Base-by-base conservation (phyloP, 2,888 invertebrate genomes). In the Gortyna flavago region DNA sequence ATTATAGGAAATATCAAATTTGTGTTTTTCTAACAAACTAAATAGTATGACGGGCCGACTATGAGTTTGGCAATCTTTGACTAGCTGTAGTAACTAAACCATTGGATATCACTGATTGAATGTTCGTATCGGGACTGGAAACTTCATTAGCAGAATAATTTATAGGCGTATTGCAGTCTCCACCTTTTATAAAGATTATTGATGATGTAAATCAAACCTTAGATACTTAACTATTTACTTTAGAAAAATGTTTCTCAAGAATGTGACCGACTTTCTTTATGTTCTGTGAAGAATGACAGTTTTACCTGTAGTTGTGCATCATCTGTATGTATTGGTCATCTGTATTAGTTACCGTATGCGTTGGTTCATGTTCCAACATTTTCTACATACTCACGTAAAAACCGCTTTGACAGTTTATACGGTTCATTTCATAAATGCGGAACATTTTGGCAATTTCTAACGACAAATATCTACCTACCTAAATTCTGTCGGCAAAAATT, bases 281-380 rank as follows among this genome's bases (percentile, higher is more conserved):
- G 29, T 65, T 78, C 29, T 18, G 35, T 35, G 25, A 68, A 69
- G 21, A 77, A 68, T 79, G 16, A 32, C 25, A 61, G 16, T 79
- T 18, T 48, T 57, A 59, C 44, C 35, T 57, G 13, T 25, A 25
- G 11, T 38, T 48, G 29, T 78, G 64, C 11, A 65, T 57, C 32
- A 35, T 29, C 41, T 75, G 21, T 25, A 75, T 74, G 21, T 25
- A 75, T 74, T 59, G 13, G 21, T 38, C 41, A 57, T 16, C n/a
- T n/a, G 25, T 59, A 18, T 25, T n/a, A n/a, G n/a, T n/a, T 41
- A 35, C 21, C 7, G 21, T 74, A 48, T 29, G 32, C 16, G 38
- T 51, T 76, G 8, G 41, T 51, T 41, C 18, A 35, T 18, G 5
- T 64, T 54, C 2, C 0, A 62, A 21, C 21, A 77, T 77, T 51